Conservation (phyloP, 2,113 vertebrate species). For the Pholis gunnellus region DNA sequence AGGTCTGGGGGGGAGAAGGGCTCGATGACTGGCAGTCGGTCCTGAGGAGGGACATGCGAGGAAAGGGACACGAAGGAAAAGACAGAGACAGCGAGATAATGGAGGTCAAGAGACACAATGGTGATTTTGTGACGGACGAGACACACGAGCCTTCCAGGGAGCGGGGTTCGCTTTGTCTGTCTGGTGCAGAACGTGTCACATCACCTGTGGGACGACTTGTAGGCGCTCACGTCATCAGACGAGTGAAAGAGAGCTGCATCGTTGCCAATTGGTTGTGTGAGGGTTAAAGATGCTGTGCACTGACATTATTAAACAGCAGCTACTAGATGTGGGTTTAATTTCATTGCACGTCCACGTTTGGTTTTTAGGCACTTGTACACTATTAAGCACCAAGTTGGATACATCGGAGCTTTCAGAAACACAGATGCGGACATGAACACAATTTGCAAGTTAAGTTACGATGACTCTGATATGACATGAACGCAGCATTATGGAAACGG, state of each 20-base stretch:
- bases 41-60: constrained; percentile 65
- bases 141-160: neutral
- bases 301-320: neutral
- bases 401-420: neutral
- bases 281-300: neutral
- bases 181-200: neutral
- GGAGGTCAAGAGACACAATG: constrained; percentile 9
- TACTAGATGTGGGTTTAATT: neutral
- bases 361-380: neutral
- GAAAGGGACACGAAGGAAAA: constrained; percentile 41
- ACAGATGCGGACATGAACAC: neutral
- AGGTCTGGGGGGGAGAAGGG: constrained; percentile 76
- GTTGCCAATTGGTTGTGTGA: neutral
- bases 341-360: neutral
- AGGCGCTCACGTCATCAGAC: too few species aligned
- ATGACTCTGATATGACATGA: neutral
- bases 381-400: neutral
- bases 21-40: constrained; percentile 72
- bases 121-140: neutral
- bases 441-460: neutral
- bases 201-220: neutral
- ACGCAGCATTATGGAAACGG: neutral
- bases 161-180: neutral
- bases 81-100: constrained; percentile 25
- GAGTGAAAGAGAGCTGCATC: neutral